Base-by-base conservation (phyloP, 2,797 vertebrate species). In the Gymnoscopelus microlampas region DNA sequence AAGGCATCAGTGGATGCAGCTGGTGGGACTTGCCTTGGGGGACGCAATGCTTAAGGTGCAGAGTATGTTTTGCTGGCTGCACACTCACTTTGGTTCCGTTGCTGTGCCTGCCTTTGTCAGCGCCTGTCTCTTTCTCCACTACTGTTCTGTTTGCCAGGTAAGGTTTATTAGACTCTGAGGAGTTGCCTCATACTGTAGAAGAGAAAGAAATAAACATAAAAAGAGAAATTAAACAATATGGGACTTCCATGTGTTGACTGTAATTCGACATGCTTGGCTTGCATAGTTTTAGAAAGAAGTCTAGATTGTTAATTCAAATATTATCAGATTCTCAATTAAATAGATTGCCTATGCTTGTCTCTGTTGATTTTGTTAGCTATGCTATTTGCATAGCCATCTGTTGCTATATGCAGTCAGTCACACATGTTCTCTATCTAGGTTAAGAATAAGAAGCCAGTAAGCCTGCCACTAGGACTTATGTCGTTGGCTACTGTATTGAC, bases 121-220 rank as follows among this genome's bases (percentile, higher is more conserved):
- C 47, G 39, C 70, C 74, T 78, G 57, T 68, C 76, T 86, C 73
- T 76, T 87, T 57, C 71, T 88, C 48, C 75, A 71, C 74, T 81
- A 72, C 47, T 76, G 78, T 78, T 84, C 80, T 0, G 59, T 82
- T 63, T 82, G 73, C 59, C 86, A 86, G 90, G 89, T 90, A 83
- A 86, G 86, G 50, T 56, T 19, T 55, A 9, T 10, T 35, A 29
- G 32, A 35, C 0, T 35, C 3, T 55, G n/a, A 19, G 10, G 48
- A n/a, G 4, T 15, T 51, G 50, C n/a, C 12, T 51, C n/a, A 44
- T 51, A 14, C 4, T 13, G 50, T 4, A 15, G 50, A 51, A 56
- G 23, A 29, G 24, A 5, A 12, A 12, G 29, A 56, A 19, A 26
- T 7, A 4, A 23, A 13, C 8, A 15, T 32, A 14, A 14, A 2